A percentile compares a stretch with the other conserved stretches of the same genome.
Conservation (phyloP, 1,140 invertebrate species). For the Holotrichia oblita region DNA sequence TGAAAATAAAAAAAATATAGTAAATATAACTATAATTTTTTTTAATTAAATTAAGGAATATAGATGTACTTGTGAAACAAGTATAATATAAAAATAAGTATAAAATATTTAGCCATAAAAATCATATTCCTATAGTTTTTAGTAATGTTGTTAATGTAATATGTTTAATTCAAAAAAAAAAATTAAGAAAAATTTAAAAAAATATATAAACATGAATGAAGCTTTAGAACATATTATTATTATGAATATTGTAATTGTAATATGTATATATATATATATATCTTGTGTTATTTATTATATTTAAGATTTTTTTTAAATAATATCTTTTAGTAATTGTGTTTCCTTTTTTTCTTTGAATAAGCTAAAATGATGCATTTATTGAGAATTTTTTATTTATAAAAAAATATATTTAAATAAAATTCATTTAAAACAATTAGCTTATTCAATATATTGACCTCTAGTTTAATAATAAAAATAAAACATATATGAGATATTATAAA, state of each 20-base stretch:
- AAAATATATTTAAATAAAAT: no score
- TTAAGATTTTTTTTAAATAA: not conserved
- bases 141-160: not conserved
- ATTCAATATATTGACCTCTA: not conserved
- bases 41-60: not conserved
- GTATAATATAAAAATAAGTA: not conserved
- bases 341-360: not conserved
- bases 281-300: not conserved
- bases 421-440: not conserved
- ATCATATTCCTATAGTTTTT: constrained; percentile 2
- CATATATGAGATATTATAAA: not conserved
- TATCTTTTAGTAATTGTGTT: not conserved
- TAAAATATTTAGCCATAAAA: not conserved
- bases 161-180: not conserved
- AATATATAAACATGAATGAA: not conserved
- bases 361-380: constrained; percentile 14
- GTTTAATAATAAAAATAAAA: not conserved
- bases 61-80: not conserved
- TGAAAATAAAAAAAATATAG: not conserved
- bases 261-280: not conserved
- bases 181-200: not conserved
- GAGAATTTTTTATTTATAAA: not conserved
- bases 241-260: not conserved
- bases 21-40: not conserved
- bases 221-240: constrained; percentile 3